phyloP scores from a whole-genome alignment of 2,888 invertebrate genomes.

The Apoda limacodes region DNA sequence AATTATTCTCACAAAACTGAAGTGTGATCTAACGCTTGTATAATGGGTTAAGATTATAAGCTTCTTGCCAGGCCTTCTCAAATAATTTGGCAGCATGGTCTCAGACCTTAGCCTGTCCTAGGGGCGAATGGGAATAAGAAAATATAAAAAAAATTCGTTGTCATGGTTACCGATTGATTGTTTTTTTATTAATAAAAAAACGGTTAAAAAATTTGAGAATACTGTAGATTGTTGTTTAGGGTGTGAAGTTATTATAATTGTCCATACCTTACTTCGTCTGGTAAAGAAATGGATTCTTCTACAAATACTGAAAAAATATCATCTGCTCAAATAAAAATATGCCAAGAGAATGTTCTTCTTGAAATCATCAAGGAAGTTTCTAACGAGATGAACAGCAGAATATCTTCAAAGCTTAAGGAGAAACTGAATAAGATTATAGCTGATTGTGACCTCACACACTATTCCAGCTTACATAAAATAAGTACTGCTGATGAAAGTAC shows the following conservation, averaged over 20 bases:
- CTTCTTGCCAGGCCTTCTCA: too few relatives aligned
- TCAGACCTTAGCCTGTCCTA: too few relatives aligned
- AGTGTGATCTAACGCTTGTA: too few relatives aligned
- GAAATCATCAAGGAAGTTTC: conserved; percentile 49
- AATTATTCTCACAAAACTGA: too few relatives aligned
- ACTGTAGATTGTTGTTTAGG: not conserved
- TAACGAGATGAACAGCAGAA: conserved; percentile 28
- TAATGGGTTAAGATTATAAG: too few relatives aligned
- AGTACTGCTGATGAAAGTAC: conserved; percentile 52
- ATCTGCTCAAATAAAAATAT: conserved; percentile 28
- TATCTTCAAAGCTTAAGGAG: conserved; percentile 38
- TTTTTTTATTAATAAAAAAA: too few relatives aligned
- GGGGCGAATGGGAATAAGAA: too few relatives aligned
- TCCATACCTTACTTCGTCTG: conserved; percentile 3
- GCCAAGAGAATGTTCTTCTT: conserved; percentile 44
- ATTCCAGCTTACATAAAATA: conserved; percentile 51
- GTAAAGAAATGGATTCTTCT: conserved; percentile 37
- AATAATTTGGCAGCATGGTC: too few relatives aligned
- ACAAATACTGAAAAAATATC: conserved; percentile 34
- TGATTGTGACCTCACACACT: conserved; percentile 47
- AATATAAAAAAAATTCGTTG: too few relatives aligned
- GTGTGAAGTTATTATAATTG: conserved; percentile 2
- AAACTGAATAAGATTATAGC: conserved; percentile 53
- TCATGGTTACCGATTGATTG: too few relatives aligned
- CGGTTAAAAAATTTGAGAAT: too few relatives aligned